Conservation (phyloP, 1,140 invertebrate species). For the Ceratosolen fusciceps region DNA sequence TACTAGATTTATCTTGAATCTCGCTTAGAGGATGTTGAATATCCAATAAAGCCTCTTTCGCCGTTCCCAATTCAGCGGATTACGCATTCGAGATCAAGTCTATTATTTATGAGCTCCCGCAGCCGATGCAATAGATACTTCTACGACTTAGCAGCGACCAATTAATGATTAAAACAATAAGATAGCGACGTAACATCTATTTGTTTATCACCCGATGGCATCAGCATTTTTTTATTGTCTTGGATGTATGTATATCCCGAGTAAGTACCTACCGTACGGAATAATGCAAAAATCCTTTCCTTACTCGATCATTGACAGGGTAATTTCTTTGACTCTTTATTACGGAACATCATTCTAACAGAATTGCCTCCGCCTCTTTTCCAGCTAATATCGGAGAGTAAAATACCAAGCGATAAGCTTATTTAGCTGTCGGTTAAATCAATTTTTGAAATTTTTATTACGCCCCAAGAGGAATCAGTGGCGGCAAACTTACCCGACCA, state of each 20-base stretch:
- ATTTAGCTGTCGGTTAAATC: not conserved
- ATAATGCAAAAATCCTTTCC: not conserved
- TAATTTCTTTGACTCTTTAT: not conserved
- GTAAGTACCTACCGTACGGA: not conserved
- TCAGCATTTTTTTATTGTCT: not conserved
- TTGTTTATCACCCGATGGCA: not conserved
- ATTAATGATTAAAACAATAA: not conserved
- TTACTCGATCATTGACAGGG: not conserved
- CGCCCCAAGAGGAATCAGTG: not conserved
- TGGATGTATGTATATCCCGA: not conserved
- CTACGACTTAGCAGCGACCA: not conserved
- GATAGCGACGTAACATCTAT: not conserved
- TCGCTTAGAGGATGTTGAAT: not conserved
- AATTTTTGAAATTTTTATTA: not conserved
- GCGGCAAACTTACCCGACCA: no score
- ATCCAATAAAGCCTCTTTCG: not conserved
- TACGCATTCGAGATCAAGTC: not conserved
- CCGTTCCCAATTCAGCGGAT: not conserved
- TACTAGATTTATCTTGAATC: not conserved
- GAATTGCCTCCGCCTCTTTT: not conserved
- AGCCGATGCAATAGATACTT: no score
- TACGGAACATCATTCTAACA: not conserved
- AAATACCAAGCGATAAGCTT: not conserved
- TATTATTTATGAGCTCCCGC: not conserved
- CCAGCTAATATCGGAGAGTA: not conserved